These are phyloP conservation scores for Paralvinella palmiformis DNA, from an alignment of 1,140 invertebrate species.

Conservation along the genomic window DNA sequence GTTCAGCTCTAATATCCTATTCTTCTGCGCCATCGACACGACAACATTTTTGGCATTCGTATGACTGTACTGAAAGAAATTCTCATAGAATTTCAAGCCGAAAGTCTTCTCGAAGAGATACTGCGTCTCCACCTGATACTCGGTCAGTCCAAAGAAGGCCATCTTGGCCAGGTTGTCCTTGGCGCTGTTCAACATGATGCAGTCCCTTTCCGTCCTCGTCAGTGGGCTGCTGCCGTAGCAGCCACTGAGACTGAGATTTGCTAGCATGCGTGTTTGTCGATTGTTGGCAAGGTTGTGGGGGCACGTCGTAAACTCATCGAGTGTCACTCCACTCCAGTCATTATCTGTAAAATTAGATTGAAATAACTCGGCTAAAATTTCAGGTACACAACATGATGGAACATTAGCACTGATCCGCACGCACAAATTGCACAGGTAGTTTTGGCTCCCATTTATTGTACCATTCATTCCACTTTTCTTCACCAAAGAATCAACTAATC, in stretches of 20 bases:
- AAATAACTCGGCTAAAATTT: too few species aligned
- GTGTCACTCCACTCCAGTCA: constrained; percentile 56
- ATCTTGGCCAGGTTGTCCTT: constrained; percentile 89
- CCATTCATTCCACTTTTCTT: too few species aligned
- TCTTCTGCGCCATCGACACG: constrained; percentile 8
- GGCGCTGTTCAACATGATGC: constrained; percentile 83
- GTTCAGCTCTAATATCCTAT: constrained; percentile 56
- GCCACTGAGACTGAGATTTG: constrained; percentile 77
- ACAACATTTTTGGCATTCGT: constrained; percentile 36
- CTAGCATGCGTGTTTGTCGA: constrained; percentile 94
- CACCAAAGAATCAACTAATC: too few species aligned
- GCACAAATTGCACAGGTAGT: too few species aligned
- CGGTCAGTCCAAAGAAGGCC: constrained; percentile 95
- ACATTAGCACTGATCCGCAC: too few species aligned
- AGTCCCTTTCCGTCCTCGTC: constrained; percentile 43
- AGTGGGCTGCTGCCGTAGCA: constrained; percentile 87
- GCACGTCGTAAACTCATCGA: constrained; percentile 84
- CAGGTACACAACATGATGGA: too few species aligned
- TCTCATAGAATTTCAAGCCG: constrained; percentile 60
- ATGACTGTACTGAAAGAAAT: constrained; percentile 31
- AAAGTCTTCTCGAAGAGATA: constrained; percentile 97
- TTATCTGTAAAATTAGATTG: too few species aligned
- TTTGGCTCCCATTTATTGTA: too few species aligned
- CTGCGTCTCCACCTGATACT: constrained; percentile 87
- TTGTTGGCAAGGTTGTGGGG: constrained; percentile 90